Evolutionary conservation across 2,113 vertebrate genomes (phyloP), one percentile per base, ranked within the genome.

Genomic region (Penelope pileata): DNA sequence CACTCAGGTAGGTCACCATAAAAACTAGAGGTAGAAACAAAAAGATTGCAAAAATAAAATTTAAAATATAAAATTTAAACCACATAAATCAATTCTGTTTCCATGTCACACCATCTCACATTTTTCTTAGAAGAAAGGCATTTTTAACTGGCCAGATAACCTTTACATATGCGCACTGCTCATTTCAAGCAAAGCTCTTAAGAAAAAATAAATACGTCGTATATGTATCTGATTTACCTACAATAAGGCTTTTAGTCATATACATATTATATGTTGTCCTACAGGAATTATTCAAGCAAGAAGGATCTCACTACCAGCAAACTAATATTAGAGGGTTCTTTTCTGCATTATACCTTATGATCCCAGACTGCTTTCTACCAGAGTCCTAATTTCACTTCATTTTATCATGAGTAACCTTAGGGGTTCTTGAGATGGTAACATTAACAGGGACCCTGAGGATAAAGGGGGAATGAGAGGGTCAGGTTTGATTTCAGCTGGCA

Each of bases 301-400:
- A 91, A 88, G 32, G 68, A 93, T 83, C 40, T 88, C 76, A 42
- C n/a, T 84, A 66, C 21, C 45, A 79, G 32, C 42, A 93, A 95
- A 95, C 42, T 58, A 95, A 94, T 92, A 51, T 68, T 83, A 90
- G 67, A 58, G 58, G 60, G 64, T 73, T 22, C 43, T 67, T 96
- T 94, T 94, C 95, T 96, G 97, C 97, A 97, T 98, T 96, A 97
- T 94, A 94, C 94, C 84, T 95, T 98, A 97, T 94, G 93, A 96
- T 97, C 97, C 97, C 97, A 97, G 93, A 93, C 96, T 95, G 81
- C 82, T 95, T 96, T 97, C 96, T 96, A 97, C 95, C 95, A 97
- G 82, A 91, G 96, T 92, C 89, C 97, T 98, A 96, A 98, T 98
- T 98, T 97, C 96, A 96, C 95, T 97, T 98, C 94, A 97, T 97